Evolutionary conservation across 2,888 invertebrate genomes (phyloP).

Genomic region (Drosophila kuntzei): DNA sequence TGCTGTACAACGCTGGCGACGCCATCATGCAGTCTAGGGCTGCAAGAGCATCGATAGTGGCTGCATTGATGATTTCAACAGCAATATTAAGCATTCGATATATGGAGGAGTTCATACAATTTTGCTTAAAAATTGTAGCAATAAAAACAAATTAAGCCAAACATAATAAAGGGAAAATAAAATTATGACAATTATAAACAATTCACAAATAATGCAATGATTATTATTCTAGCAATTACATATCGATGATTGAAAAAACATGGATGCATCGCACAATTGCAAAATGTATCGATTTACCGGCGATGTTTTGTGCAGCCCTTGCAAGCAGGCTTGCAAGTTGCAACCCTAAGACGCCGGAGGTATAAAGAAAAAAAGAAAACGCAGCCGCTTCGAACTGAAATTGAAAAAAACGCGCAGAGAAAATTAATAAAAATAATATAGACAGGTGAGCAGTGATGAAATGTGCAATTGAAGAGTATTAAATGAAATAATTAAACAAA

Average conservation of each 20-base stretch:
- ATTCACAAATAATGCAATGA: too few relatives aligned
- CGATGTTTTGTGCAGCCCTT: background rate
- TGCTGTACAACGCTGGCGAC: slow-evolving; percentile 26
- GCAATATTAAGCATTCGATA: too few relatives aligned
- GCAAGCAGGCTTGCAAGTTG: slow-evolving; percentile 47
- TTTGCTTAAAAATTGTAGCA: too few relatives aligned
- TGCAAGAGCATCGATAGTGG: slow-evolving; percentile 5
- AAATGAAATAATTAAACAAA: slow-evolving; percentile 1
- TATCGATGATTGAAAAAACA: too few relatives aligned
- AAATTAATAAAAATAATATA: slow-evolving; percentile 24
- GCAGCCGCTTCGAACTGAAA: slow-evolving; percentile 43
- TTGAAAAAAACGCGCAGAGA: slow-evolving; percentile 43
- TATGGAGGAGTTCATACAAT: too few relatives aligned
- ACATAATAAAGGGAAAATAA: too few relatives aligned
- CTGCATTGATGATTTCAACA: too few relatives aligned
- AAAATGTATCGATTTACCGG: too few relatives aligned
- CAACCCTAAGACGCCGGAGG: slow-evolving; percentile 73
- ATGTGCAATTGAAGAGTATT: background rate
- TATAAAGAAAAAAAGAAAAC: slow-evolving; percentile 60
- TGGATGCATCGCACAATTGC: too few relatives aligned
- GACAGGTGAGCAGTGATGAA: slow-evolving; percentile 41
- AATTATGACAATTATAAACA: too few relatives aligned
- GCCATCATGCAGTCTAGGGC: slow-evolving; percentile 41
- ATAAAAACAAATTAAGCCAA: too few relatives aligned
- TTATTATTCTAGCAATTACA: too few relatives aligned